These are phyloP conservation scores for Deilephila porcellus DNA, from an alignment of 2,888 invertebrate species.

Conservation along the genomic window DNA sequence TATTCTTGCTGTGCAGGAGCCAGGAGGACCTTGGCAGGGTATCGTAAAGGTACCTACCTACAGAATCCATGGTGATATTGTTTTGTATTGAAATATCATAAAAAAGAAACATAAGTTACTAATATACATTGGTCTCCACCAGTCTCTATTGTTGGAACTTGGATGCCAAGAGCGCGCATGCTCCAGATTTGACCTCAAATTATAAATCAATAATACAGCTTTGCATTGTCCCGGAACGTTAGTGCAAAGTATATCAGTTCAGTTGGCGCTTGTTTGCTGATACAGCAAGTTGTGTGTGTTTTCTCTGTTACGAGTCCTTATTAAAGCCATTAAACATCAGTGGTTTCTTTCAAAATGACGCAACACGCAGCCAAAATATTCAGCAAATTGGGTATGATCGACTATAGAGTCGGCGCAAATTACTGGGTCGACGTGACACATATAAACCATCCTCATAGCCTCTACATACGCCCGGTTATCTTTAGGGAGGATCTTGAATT, in stretches of 20 bases:
- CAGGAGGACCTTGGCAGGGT: too few species aligned
- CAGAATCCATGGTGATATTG: too few species aligned
- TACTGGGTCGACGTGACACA: conserved; percentile 48
- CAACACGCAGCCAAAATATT: not conserved
- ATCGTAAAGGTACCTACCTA: too few species aligned
- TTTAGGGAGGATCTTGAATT: conserved; percentile 39
- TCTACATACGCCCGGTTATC: conserved; percentile 43
- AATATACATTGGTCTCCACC: too few species aligned
- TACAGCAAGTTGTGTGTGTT: not conserved
- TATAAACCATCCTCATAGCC: conserved; percentile 45
- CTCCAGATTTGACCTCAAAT: conserved; percentile 4
- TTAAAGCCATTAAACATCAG: not conserved
- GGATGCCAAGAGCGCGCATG: not conserved
- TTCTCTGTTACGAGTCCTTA: not conserved
- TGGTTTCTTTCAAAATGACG: not conserved
- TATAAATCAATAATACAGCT: conserved; percentile 9
- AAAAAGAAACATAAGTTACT: too few species aligned
- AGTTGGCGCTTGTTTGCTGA: not conserved
- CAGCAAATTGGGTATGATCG: not conserved
- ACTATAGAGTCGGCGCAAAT: not conserved
- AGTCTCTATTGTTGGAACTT: not conserved
- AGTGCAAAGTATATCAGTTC: not conserved
- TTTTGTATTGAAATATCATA: too few species aligned
- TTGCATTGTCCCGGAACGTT: not conserved
- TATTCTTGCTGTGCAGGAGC: too few species aligned